Conservation (phyloP, 1,140 invertebrate species). For the Palaemon carinicauda region DNA sequence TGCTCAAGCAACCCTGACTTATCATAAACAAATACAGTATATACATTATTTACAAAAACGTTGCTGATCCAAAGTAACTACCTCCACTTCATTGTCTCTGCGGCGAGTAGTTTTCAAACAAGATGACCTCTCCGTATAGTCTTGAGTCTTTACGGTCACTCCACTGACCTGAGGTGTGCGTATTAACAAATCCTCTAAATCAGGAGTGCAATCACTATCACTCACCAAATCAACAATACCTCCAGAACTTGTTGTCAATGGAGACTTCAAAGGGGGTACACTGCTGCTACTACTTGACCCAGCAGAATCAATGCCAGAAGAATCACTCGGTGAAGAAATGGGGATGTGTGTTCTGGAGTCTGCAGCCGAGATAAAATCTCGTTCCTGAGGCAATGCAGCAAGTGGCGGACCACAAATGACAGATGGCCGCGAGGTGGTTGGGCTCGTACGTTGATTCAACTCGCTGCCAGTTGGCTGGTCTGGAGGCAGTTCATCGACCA, state of each 20-base stretch:
- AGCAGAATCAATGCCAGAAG: not conserved
- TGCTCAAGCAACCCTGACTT: too few relatives aligned
- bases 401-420: constrained; percentile 50
- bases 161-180: constrained; percentile 15
- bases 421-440: constrained; percentile 22
- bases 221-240: constrained; percentile 33
- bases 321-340: not conserved
- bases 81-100: constrained; percentile 53
- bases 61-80: constrained; percentile 57
- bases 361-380: not conserved
- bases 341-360: not conserved
- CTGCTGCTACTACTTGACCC: not conserved
- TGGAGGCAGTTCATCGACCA: constrained; percentile 30
- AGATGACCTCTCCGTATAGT: constrained; percentile 42
- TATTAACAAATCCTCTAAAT: constrained; percentile 36
- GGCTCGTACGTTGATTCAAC: not conserved
- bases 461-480: constrained; percentile 1
- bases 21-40: too few relatives aligned
- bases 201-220: constrained; percentile 45
- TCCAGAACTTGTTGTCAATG: not conserved
- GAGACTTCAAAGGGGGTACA: constrained; percentile 11
- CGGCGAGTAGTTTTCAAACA: constrained; percentile 55
- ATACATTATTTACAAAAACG: constrained; percentile 11
- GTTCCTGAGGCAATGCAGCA: not conserved
- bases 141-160: not conserved